Evolutionary conservation across 1,140 invertebrate species (phyloP).

Genomic region (Euglossa dilemma): DNA sequence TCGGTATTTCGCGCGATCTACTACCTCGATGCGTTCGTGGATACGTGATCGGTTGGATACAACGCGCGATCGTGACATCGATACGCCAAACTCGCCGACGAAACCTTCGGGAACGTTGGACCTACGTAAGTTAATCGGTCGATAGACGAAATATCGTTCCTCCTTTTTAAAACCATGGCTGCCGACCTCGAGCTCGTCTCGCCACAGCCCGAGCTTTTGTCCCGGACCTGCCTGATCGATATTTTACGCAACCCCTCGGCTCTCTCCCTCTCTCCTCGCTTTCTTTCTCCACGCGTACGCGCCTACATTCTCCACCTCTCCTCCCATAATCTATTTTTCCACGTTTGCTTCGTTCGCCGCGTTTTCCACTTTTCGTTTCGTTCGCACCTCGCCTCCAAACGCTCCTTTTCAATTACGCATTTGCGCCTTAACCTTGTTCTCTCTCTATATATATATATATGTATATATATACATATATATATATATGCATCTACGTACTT

Average conservation of each 20-base stretch:
- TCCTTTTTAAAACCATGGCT: slow-evolving; percentile 6
- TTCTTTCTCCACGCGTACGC: not conserved
- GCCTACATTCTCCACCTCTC: not conserved
- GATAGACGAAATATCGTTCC: not conserved
- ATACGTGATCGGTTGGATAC: slow-evolving; percentile 32
- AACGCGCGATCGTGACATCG: not conserved
- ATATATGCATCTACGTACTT: no score
- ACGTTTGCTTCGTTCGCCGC: not conserved
- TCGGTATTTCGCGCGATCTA: not conserved
- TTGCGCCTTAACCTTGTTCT: no score
- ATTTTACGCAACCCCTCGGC: not conserved
- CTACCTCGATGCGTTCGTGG: not conserved
- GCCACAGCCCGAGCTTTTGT: slow-evolving; percentile 12
- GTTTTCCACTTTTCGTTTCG: not conserved
- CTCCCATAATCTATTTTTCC: not conserved
- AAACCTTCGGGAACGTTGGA: slow-evolving; percentile 4
- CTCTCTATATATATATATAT: no score
- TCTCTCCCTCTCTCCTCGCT: not conserved
- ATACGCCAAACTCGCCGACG: not conserved
- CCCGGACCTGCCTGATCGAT: slow-evolving; percentile 24
- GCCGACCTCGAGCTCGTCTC: not conserved
- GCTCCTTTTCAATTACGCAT: no score
- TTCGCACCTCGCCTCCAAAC: no score
- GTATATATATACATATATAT: no score
- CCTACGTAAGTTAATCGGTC: slow-evolving; percentile 39